These are phyloP conservation scores for Silvanus unidentatus DNA, from an alignment of 2,888 invertebrate species.

Conservation along the genomic window DNA sequence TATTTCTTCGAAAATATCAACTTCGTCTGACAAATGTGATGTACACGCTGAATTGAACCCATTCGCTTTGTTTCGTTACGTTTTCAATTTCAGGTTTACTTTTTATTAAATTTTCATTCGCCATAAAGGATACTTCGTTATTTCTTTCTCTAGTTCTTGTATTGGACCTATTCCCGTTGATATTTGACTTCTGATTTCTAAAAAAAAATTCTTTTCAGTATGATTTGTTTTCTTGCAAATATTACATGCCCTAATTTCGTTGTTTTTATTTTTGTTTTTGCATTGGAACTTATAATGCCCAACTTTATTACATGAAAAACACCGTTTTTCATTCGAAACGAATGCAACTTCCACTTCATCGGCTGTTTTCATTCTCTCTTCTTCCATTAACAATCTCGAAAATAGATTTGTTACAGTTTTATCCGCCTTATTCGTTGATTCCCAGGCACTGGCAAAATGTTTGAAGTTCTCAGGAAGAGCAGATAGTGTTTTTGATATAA, in stretches of 20 bases:
- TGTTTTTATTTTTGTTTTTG: background rate
- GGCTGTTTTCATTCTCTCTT: background rate
- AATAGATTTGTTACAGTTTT: conserved; percentile 2
- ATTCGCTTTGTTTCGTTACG: no score
- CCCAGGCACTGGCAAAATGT: conserved; percentile 5
- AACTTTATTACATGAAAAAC: background rate
- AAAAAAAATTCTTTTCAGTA: background rate
- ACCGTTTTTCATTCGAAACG: background rate
- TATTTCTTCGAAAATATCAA: conserved; percentile 5
- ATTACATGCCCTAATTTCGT: background rate
- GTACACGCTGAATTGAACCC: conserved; percentile 13
- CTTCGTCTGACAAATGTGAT: conserved; percentile 13
- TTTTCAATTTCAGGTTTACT: no score
- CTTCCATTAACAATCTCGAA: conserved; percentile 1
- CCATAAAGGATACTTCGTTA: no score
- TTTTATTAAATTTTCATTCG: background rate
- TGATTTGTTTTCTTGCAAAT: conserved; percentile 1
- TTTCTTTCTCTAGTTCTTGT: no score
- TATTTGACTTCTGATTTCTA: background rate
- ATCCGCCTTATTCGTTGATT: background rate
- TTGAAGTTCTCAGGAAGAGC: background rate
- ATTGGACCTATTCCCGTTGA: no score
- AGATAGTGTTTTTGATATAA: conserved; percentile 4
- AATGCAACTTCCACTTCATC: background rate
- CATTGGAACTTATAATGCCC: background rate